Evolutionary conservation across 1,140 invertebrate genomes (phyloP), one percentile per base, ranked within the genome.

Genomic region (Psix sp.): DNA sequence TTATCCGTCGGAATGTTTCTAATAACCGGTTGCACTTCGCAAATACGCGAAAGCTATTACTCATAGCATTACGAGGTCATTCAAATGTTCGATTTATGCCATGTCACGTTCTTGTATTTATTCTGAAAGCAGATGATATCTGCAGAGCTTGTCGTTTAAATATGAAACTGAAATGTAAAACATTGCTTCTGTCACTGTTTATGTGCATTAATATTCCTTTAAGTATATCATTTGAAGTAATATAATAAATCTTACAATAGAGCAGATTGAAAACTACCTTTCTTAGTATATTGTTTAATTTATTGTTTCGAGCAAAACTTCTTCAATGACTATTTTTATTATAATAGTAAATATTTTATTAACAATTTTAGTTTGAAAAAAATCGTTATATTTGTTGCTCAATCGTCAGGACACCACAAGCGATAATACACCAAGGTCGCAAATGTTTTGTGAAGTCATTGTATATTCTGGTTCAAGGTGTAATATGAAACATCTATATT

Each of bases 51-150:
- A 66, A 66, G 38, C 59, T 65, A 73, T 73, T 60, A 73, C 46
- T 73, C 60, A 74, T 74, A 46, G 36, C 38, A 66, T 62, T 49
- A 48, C 70, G 56, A 74, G 71, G 71, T 67, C 63, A 54, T 57
- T 74, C 51, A 74, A 63, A 56, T 56, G 51, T 74, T 74, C 71
- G 65, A 74, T 68, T 74, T 56, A 38, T 68, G 52, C 29, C 39
- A 16, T 66, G 72, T 75, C 72, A 75, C 48, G 72, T 66, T 75
- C 52, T 51, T 38, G 40, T 75, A 70, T 75, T 75, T 75, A 70
- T 75, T 75, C 42, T 62, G 48, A 70, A 70, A 60, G 60, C 60
- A 70, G 73, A 75, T 75, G 48, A 75, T 75, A 75, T 75, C 65
- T 66, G 43, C 39, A 31, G 9, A 13, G 42, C 18, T 56, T 70